Evolutionary conservation across 2,797 vertebrate species (phyloP), one percentile per base, ranked within the genome.

Genomic region (Sebastes melanostomus): DNA sequence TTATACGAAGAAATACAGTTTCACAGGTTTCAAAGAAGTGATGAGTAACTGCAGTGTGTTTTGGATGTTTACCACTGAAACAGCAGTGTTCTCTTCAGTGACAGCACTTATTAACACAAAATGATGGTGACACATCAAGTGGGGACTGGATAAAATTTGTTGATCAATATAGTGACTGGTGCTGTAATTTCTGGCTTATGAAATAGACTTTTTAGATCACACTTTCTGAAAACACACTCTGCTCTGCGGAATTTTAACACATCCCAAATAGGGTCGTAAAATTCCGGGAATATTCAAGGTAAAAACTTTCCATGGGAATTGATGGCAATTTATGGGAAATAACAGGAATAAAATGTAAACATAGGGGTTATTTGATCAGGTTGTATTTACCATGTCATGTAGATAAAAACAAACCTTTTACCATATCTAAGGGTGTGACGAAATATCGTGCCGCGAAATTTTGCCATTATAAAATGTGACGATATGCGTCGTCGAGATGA

Each of bases 151-250:
- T 50, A 14, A 22, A 29, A 13, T 24, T 24, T 67, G 42, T 60
- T 89, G 50, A 80, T 82, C 82, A 56, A 27, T 71, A 42, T 24
- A 25, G 42, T 72, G 68, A 22, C 38, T 55, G 18, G 6, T 72
- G 22, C 50, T 70, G 67, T 67, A n/a, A 72, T 34, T 55, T 60
- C 42, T 72, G 56, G 3, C 18, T 70, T 68, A 36, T 55, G 32
- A 84, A 82, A 79, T 62, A 2, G 54, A 36, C 50, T 72, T 82
- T 62, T 13, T 29, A 65, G 18, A 34, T 50, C 18, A 5, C n/a
- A 14, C 13, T 42, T 69, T 7, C 30, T 25, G 22, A 60, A 52
- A 52, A 79, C 34, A 2, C 29, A 30, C 24, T 38, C 36, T 38
- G 36, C 0, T 38, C 36, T 38, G 36, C 5, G 12, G 6, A 46